phyloP scores from a whole-genome alignment of 2,888 invertebrate species.

The Hypsopygia costalis region DNA sequence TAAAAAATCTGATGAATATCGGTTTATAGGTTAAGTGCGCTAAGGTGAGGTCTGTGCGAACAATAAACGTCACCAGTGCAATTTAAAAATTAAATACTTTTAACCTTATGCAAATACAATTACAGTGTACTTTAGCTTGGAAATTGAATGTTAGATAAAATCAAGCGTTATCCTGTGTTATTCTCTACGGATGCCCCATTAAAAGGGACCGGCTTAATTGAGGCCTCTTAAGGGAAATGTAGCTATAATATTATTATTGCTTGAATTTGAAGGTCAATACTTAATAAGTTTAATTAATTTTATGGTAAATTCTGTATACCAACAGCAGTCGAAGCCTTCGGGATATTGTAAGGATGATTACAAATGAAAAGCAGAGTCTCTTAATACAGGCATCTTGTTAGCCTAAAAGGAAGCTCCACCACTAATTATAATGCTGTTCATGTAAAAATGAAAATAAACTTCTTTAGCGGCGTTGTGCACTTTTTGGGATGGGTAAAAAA shows the following conservation, averaged over 20 bases:
- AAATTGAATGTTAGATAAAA: conserved; percentile 10
- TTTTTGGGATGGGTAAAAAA: too few relatives aligned
- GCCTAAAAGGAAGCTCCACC: too few relatives aligned
- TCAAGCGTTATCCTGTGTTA: conserved; percentile 21
- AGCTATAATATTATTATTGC: conserved; percentile 33
- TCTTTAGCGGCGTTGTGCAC: too few relatives aligned
- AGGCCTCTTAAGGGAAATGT: conserved; percentile 46
- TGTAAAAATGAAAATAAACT: too few relatives aligned
- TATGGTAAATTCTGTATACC: too few relatives aligned
- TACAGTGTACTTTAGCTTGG: conserved; percentile 5
- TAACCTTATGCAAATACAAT: neutral
- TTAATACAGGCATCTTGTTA: too few relatives aligned
- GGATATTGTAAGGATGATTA: too few relatives aligned
- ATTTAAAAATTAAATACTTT: neutral
- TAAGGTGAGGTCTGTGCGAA: too few relatives aligned
- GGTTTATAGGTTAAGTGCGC: conserved; percentile 57
- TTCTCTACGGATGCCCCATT: conserved; percentile 33
- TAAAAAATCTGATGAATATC: conserved; percentile 11
- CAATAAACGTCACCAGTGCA: too few relatives aligned
- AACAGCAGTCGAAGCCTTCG: too few relatives aligned
- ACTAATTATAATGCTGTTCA: too few relatives aligned
- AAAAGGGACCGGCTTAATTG: conserved; percentile 39
- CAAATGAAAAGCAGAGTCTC: too few relatives aligned
- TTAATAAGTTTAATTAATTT: neutral
- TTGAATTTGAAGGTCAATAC: neutral